A percentile compares a stretch with the other conserved stretches of the same genome.
These are phyloP conservation scores for Dicyrtoma fusca DNA, from an alignment of 2,888 invertebrate species.

Conservation along the genomic window DNA sequence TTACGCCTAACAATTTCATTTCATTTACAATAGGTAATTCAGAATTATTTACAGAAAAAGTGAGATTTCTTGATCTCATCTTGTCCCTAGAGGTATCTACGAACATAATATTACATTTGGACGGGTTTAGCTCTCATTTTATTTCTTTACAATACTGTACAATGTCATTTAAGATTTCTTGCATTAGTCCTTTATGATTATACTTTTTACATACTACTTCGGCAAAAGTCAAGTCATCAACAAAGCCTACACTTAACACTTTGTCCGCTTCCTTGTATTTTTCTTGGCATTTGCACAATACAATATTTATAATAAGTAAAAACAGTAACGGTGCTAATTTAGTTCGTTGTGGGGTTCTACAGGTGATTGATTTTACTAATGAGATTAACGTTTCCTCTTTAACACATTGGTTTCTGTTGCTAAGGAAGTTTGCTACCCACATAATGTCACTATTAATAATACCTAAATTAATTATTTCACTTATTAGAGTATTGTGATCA, in stretches of 20 bases:
- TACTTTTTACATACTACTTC: slow-evolving; percentile 9
- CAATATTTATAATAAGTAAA: not conserved
- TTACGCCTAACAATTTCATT: not conserved
- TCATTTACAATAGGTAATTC: not conserved
- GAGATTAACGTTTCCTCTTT: too few species aligned
- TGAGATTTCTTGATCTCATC: not conserved
- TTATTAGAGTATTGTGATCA: too few species aligned
- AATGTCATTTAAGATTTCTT: not conserved
- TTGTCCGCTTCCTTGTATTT: not conserved
- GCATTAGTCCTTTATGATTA: not conserved
- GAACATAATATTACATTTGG: not conserved
- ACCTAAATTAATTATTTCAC: too few species aligned
- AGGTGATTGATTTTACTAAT: too few species aligned
- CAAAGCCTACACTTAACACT: not conserved
- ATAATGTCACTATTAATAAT: too few species aligned
- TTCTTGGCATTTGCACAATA: not conserved
- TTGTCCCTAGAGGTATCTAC: not conserved
- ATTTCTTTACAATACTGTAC: not conserved
- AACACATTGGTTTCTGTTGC: too few species aligned
- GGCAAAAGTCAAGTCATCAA: not conserved
- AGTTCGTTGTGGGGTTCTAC: too few species aligned
- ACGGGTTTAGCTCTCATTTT: not conserved
- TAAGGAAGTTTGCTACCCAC: too few species aligned
- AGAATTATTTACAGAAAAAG: not conserved
- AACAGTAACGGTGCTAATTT: too few species aligned